A percentile compares a stretch with the other conserved stretches of the same genome.
Evolutionary conservation across 2,888 invertebrate species (phyloP).

Genomic region (Diarsia mendica): DNA sequence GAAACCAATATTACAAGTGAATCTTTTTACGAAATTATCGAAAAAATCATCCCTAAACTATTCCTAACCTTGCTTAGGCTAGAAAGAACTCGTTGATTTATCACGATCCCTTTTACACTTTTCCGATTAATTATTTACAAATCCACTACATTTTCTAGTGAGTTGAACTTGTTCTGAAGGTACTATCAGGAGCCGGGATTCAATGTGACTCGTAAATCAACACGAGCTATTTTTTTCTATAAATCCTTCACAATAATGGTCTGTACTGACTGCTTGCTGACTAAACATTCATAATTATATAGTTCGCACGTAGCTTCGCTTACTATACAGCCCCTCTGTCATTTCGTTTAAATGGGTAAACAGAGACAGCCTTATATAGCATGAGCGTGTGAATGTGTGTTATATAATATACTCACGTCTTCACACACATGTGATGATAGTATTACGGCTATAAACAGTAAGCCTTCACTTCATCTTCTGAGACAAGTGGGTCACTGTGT

Average conservation of each 20-base stretch:
- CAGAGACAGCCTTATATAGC: slow-evolving; percentile 7
- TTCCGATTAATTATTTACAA: slow-evolving; percentile 48
- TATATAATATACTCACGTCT: background rate
- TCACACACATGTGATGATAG: background rate
- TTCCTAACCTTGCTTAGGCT: background rate
- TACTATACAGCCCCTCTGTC: background rate
- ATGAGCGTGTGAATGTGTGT: background rate
- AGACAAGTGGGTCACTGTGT: slow-evolving; percentile 20
- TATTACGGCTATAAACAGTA: slow-evolving; percentile 10
- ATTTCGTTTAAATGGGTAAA: background rate
- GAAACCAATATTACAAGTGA: background rate
- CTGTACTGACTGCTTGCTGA: background rate
- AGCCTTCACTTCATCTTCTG: slow-evolving; percentile 6
- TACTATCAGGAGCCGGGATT: slow-evolving; percentile 13
- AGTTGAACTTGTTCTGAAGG: slow-evolving; percentile 21
- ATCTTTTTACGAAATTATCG: background rate
- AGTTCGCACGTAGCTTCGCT: background rate
- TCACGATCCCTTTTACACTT: background rate
- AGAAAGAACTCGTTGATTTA: background rate
- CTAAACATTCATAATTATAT: background rate
- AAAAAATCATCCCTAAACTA: background rate
- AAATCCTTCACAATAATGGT: background rate
- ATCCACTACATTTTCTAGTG: slow-evolving; percentile 20
- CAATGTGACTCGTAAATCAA: slow-evolving; percentile 41
- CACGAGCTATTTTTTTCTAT: background rate